Conservation (phyloP, 1,140 invertebrate species). For the Lerema accius region DNA sequence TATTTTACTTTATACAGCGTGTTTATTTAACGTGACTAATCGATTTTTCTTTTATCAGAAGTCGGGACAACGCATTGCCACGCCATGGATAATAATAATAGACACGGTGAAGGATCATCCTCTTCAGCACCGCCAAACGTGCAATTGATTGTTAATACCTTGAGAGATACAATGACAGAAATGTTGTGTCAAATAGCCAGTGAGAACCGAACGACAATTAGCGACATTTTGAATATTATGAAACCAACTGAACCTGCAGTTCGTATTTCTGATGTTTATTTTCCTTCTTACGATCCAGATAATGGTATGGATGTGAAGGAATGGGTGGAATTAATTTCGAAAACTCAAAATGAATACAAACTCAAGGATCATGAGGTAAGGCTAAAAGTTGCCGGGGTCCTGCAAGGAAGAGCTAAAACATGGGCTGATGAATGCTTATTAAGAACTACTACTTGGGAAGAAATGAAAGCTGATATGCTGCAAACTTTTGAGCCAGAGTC, state of each 20-base stretch:
- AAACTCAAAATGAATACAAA: slow-evolving; percentile 26
- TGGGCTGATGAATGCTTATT: slow-evolving; percentile 35
- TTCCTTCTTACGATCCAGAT: slow-evolving; percentile 34
- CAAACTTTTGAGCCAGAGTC: slow-evolving; percentile 39
- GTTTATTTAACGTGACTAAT: too few relatives aligned
- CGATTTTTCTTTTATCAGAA: too few relatives aligned
- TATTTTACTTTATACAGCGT: too few relatives aligned
- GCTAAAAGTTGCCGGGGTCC: slow-evolving; percentile 31
- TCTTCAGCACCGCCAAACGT: too few relatives aligned
- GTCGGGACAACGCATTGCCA: too few relatives aligned
- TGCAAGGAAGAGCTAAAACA: slow-evolving; percentile 31
- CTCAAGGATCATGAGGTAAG: slow-evolving; percentile 37
- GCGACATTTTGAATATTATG: too few relatives aligned
- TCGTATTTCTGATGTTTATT: slow-evolving; percentile 35
- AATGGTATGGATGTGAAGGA: slow-evolving; percentile 28
- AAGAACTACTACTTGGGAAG: slow-evolving; percentile 32
- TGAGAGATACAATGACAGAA: too few relatives aligned
- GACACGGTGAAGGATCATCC: too few relatives aligned
- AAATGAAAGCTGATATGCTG: slow-evolving; percentile 33
- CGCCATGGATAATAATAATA: too few relatives aligned
- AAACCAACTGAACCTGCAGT: not conserved
- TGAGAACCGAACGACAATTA: too few relatives aligned
- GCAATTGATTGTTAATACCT: too few relatives aligned
- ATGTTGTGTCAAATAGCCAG: too few relatives aligned
- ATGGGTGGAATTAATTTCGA: slow-evolving; percentile 30